Evolutionary conservation across 2,888 invertebrate genomes (phyloP).

Genomic region (Dolichomitus sp.): DNA sequence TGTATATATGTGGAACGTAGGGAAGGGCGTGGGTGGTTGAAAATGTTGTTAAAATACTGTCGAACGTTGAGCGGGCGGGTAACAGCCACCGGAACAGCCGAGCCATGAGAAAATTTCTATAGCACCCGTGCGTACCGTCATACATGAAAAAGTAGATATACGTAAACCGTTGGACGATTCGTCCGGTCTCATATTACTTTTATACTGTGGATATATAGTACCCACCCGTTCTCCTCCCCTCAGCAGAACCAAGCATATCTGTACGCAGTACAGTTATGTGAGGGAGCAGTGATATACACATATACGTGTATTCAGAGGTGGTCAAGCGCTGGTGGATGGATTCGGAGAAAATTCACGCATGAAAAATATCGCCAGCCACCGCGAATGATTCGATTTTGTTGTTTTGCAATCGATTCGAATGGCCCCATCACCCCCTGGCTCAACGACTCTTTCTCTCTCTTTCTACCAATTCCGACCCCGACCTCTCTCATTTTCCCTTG

Average conservation of each 20-base stretch:
- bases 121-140: constrained; percentile 34
- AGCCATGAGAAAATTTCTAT: constrained; percentile 41
- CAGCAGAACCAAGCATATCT: constrained; percentile 1
- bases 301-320: constrained; percentile 40
- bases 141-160: constrained; percentile 30
- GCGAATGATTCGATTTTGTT: constrained; percentile 84
- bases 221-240: not conserved
- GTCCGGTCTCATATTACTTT: constrained; percentile 57
- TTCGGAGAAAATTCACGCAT: constrained; percentile 83
- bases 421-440: constrained; percentile 48
- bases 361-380: constrained; percentile 83
- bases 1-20: not conserved
- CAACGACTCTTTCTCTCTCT: constrained; percentile 37
- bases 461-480: constrained; percentile 62
- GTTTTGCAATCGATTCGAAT: constrained; percentile 78
- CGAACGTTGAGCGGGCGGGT: constrained; percentile 37
- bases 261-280: constrained; percentile 11
- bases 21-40: not conserved
- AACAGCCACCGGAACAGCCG: constrained; percentile 39
- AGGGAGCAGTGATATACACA: not conserved
- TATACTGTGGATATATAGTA: constrained; percentile 28
- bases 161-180: constrained; percentile 59
- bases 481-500: constrained; percentile 59
- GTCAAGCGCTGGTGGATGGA: constrained; percentile 56
- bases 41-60: constrained; percentile 61